Conservation (phyloP, 1,140 invertebrate genomes). For the Apolygus lucorum region DNA sequence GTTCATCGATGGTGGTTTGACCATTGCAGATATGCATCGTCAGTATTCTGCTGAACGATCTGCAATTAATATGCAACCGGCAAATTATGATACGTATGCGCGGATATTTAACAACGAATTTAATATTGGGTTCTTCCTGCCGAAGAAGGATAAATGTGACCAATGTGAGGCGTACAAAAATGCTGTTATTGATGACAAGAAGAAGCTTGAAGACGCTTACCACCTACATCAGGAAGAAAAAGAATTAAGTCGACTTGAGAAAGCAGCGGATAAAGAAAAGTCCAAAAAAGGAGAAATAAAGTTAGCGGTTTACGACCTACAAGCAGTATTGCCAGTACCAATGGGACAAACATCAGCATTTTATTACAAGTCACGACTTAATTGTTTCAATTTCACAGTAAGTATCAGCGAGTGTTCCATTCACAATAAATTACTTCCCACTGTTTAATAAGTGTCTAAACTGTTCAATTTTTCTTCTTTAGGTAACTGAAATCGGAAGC, state of each 20-base stretch:
- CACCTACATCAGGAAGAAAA: not conserved
- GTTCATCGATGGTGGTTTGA: not conserved
- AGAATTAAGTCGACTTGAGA: not conserved
- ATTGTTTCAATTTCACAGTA: slow-evolving; percentile 12
- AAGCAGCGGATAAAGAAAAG: not conserved
- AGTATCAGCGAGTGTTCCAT: too few relatives aligned
- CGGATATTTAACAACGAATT: not conserved
- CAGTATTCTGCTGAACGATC: not conserved
- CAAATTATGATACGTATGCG: not conserved
- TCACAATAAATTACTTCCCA: too few relatives aligned
- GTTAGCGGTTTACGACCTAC: not conserved
- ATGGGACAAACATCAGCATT: slow-evolving; percentile 2
- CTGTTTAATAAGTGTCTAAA: too few relatives aligned
- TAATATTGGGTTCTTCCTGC: not conserved
- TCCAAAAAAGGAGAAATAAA: not conserved
- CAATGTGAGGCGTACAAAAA: not conserved
- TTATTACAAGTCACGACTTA: slow-evolving; percentile 9
- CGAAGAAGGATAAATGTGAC: not conserved
- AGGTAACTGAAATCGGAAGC: too few relatives aligned
- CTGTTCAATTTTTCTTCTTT: too few relatives aligned
- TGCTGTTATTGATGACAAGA: not conserved
- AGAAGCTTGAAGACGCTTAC: not conserved
- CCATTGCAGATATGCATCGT: not conserved
- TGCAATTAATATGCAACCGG: not conserved
- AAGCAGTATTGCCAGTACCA: slow-evolving; percentile 12